Conservation (phyloP, 2,113 vertebrate genomes). For the Epinephelus fuscoguttatus region DNA sequence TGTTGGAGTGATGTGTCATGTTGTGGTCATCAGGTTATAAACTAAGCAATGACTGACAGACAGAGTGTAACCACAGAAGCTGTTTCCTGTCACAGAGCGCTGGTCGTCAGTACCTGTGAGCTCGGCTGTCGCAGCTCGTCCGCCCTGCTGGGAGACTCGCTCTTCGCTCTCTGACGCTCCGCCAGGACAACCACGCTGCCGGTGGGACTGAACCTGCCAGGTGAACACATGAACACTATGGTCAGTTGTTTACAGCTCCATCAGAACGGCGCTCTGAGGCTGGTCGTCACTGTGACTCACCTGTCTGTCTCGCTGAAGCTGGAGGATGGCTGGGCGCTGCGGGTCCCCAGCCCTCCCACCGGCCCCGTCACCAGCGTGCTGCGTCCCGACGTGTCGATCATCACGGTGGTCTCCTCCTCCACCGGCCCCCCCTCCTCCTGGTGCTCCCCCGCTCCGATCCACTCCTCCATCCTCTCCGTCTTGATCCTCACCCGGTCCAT, state of each 20-base stretch:
- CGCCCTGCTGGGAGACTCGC: constrained; percentile 93
- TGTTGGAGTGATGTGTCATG: no score
- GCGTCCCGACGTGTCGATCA: constrained; percentile 94
- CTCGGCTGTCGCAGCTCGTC: constrained; percentile 86
- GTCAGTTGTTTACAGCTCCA: neutral
- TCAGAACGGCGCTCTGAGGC: no score
- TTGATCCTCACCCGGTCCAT: constrained; percentile 93
- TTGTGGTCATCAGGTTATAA: no score
- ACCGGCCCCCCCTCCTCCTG: constrained; percentile 92
- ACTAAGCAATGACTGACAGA: no score
- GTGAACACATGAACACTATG: no score
- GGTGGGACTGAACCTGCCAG: constrained; percentile 94
- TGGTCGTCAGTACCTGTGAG: constrained; percentile 60
- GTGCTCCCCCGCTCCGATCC: constrained; percentile 90
- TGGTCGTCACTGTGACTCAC: constrained; percentile 76
- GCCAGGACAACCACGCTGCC: constrained; percentile 92
- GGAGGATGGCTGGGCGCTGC: constrained; percentile 91
- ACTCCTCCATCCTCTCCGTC: constrained; percentile 94
- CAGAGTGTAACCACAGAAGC: no score
- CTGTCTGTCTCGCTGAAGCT: constrained; percentile 93
- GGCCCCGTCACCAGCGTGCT: constrained; percentile 86
- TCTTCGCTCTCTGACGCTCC: constrained; percentile 94
- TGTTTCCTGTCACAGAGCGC: no score
- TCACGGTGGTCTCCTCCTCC: constrained; percentile 92
- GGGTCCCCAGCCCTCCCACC: constrained; percentile 83